A percentile compares a stretch with the other conserved stretches of the same genome.
Evolutionary conservation across 2,888 invertebrate genomes (phyloP).

Genomic region (Venustoraphidia nigricollis): DNA sequence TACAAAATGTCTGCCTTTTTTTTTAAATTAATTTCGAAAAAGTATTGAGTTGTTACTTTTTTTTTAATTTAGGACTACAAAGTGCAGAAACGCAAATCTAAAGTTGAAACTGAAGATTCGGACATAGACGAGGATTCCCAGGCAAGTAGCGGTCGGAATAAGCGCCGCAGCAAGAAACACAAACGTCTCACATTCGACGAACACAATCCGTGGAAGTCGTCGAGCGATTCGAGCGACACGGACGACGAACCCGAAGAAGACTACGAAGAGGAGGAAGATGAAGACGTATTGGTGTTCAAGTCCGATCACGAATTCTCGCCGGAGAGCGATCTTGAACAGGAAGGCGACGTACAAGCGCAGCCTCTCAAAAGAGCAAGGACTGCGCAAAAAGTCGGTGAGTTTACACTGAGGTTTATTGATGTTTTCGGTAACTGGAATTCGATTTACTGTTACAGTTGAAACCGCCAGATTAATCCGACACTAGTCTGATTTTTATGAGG

Average conservation of each 20-base stretch:
- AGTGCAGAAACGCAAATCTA: conserved; percentile 21
- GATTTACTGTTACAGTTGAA: too few relatives aligned
- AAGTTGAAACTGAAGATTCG: conserved; percentile 28
- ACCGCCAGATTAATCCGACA: too few relatives aligned
- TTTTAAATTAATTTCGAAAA: too few relatives aligned
- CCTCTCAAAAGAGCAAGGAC: conserved; percentile 75
- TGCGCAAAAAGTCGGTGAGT: conserved; percentile 23
- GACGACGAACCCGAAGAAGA: conserved; percentile 27
- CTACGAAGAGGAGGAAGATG: conserved; percentile 25
- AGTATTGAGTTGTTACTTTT: neutral
- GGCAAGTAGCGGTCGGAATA: conserved; percentile 27
- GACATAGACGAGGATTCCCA: conserved; percentile 25
- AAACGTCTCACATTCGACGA: conserved; percentile 28
- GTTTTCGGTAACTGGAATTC: too few relatives aligned
- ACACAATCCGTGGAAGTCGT: conserved; percentile 40
- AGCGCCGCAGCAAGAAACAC: conserved; percentile 19
- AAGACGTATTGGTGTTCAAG: conserved; percentile 39
- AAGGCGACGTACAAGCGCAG: conserved; percentile 39
- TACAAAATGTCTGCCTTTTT: too few relatives aligned
- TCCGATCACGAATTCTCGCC: conserved; percentile 91
- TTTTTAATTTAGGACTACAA: conserved; percentile 16
- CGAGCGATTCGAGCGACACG: conserved; percentile 34
- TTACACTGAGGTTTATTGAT: too few relatives aligned
- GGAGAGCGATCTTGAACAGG: conserved; percentile 68
- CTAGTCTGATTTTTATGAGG: too few relatives aligned